These are phyloP conservation scores for Lophura nycthemera DNA, from an alignment of 2,113 vertebrate species.

Conservation along the genomic window DNA sequence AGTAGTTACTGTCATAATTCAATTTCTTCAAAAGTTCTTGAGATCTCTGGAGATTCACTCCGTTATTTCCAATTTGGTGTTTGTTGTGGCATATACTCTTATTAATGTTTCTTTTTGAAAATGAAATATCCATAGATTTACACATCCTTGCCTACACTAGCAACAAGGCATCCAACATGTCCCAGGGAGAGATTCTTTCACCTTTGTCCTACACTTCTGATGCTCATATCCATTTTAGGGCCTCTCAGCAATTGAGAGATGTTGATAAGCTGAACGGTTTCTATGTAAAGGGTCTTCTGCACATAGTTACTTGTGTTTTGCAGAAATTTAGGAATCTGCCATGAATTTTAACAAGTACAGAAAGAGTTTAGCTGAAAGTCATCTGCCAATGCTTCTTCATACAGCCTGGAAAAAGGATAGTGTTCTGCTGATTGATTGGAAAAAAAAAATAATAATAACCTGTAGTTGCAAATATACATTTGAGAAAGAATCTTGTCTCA, in stretches of 20 bases:
- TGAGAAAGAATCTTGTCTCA: background rate
- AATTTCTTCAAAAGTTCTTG: background rate
- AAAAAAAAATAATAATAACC: background rate
- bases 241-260: background rate
- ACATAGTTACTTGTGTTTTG: background rate
- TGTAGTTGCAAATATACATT: background rate
- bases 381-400: background rate
- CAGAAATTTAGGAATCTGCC: background rate
- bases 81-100: fast-evolving
- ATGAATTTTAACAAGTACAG: background rate
- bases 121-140: background rate
- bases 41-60: background rate
- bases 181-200: fast-evolving
- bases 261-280: background rate
- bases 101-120: background rate
- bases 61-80: background rate
- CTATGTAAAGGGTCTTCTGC: background rate
- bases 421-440: too few species aligned
- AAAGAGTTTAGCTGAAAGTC: background rate
- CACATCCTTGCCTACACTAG: background rate
- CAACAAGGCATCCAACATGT: background rate
- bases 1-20: background rate
- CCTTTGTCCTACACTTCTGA: background rate
- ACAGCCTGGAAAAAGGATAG: background rate
- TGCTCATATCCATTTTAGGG: fast-evolving